These are phyloP conservation scores for Taeniopygia guttata DNA, from an alignment of 2,797 vertebrate species.

Conservation along the genomic window DNA sequence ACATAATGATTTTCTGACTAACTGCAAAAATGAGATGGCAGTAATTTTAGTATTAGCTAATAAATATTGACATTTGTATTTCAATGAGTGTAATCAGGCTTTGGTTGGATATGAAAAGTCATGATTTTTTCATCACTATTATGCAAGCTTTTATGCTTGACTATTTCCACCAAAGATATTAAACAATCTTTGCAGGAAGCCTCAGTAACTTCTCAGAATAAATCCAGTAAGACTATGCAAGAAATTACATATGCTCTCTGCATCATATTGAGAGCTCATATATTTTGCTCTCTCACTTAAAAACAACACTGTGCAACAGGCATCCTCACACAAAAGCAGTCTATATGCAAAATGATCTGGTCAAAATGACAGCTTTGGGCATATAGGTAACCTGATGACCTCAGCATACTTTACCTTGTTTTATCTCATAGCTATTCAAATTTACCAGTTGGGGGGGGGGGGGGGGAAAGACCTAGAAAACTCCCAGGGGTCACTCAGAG, in stretches of 20 bases:
- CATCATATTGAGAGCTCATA: not conserved
- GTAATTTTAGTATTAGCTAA: conserved; percentile 49
- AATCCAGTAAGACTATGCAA: not conserved
- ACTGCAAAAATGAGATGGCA: conserved; percentile 25
- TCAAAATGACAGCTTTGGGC: not conserved
- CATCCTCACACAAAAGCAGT: not conserved
- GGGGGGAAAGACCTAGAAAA: not conserved
- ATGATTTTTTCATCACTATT: conserved; percentile 7
- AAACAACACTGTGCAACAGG: conserved; percentile 27
- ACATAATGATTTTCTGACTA: conserved; percentile 54
- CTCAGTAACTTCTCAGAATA: not conserved
- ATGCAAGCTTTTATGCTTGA: not conserved
- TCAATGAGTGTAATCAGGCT: conserved; percentile 34
- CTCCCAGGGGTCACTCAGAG: not conserved
- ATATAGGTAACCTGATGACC: not conserved
- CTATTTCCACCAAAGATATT: conserved; percentile 3
- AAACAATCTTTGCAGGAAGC: not conserved
- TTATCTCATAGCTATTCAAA: not conserved
- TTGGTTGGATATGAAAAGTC: not conserved
- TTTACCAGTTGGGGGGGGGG: not conserved
- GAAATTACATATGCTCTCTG: not conserved
- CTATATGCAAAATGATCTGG: not conserved
- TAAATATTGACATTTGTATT: conserved; percentile 57
- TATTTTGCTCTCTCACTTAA: not conserved
- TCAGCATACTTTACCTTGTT: not conserved